These are phyloP conservation scores for Thymallus thymallus DNA, from an alignment of 2,113 vertebrate genomes.

Conservation along the genomic window DNA sequence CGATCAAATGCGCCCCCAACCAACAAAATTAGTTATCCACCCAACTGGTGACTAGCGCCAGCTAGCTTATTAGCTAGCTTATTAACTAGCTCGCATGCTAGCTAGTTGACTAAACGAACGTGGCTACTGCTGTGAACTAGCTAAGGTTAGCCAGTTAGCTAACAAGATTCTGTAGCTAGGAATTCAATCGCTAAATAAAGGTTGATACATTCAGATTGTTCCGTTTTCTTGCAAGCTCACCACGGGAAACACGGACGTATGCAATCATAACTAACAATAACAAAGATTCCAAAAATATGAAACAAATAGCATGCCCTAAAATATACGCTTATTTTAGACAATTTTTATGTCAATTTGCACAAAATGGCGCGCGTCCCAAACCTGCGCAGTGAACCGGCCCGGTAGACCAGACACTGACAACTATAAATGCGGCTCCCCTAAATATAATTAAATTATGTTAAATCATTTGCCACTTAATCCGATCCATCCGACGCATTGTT, in stretches of 20 bases:
- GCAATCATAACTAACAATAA: slow-evolving; percentile 15
- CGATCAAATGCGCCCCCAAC: neutral
- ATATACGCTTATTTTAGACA: slow-evolving; percentile 66
- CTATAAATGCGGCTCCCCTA: slow-evolving; percentile 69
- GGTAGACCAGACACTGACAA: slow-evolving; percentile 79
- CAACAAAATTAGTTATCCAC: slow-evolving; percentile 3
- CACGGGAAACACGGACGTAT: slow-evolving; percentile 32
- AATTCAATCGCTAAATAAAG: slow-evolving; percentile 67
- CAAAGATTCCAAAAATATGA: slow-evolving; percentile 18
- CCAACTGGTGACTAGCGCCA: slow-evolving; percentile 61
- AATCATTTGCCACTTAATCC: slow-evolving; percentile 59
- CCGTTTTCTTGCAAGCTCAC: slow-evolving; percentile 33
- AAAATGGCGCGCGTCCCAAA: slow-evolving; percentile 98
- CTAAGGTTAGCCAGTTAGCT: slow-evolving; percentile 8
- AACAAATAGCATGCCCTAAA: slow-evolving; percentile 57
- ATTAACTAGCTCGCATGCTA: slow-evolving; percentile 56
- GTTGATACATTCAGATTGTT: slow-evolving; percentile 59
- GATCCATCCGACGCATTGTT: slow-evolving; percentile 62
- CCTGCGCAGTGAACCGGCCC: slow-evolving; percentile 92
- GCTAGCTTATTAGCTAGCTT: no score
- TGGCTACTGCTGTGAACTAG: slow-evolving; percentile 48
- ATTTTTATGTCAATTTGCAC: slow-evolving; percentile 88
- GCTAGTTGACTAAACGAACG: slow-evolving; percentile 65
- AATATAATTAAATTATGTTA: slow-evolving; percentile 63
- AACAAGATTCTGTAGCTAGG: slow-evolving; percentile 39